Base-by-base conservation (phyloP, 1,140 invertebrate genomes). In the Zeugodacus cucurbitae region DNA sequence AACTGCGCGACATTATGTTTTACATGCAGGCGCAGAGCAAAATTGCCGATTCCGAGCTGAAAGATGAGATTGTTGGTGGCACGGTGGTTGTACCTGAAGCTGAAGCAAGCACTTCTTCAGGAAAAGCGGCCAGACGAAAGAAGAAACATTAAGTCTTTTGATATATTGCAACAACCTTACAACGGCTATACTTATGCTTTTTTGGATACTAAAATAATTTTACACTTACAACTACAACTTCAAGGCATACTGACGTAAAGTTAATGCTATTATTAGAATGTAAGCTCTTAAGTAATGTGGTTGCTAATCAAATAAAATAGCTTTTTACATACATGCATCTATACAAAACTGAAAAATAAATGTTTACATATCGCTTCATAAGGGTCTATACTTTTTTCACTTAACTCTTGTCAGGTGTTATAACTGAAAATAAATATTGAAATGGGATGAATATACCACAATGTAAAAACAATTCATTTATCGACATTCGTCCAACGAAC, bases 1-100 rank as follows among this genome's bases (percentile, higher is more conserved):
- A 99, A 94, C 94, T 99, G 0, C 94, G 97, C 20, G 98, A 99
- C 95, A 94, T 99, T 1, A 99, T 99, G 98, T 98, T 99, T 94
- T 99, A 97, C 93, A 95, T 99, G 87, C 98, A 99, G 90, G 98
- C 98, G 14, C 96, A 93, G 86, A 89, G 90, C 58, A 91, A 94
- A 89, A 95, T 96, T 89, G 95, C 95, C 89, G 95, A 95, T 88
- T 96, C 95, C 0, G 94, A 94, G 20, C 89, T 96, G 26, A 94
- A 94, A 82, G 95, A 96, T 62, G 97, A 97, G 90, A 96, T 97
- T 88, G 94, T 95, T 54, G 95, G 95, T 1, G 96, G 96, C 32
- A 95, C 95, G 22, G 96, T 97, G 7, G 95, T 96, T 14, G 94
- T 96, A n/a, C 94, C 93, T 11, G 92, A 90, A 17, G 90, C 89